Conservation (phyloP, 2,888 invertebrate genomes). For the Eucera pruinosa region DNA sequence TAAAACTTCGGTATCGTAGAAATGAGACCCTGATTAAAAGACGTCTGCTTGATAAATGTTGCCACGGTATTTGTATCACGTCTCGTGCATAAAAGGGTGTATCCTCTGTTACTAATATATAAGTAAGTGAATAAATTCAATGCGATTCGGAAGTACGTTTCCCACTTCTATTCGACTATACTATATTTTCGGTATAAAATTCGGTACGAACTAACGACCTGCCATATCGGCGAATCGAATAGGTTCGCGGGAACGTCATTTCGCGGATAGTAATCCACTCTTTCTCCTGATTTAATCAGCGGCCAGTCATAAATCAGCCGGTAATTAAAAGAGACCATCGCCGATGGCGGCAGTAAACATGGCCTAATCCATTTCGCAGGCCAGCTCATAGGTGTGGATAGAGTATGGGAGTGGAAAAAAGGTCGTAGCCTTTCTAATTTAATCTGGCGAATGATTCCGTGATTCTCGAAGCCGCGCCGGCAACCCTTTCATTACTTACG, state of each 20-base stretch:
- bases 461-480: conserved; percentile 81
- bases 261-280: conserved; percentile 59
- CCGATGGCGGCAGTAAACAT: conserved; percentile 70
- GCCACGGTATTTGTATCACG: too few relatives aligned
- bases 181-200: too few relatives aligned
- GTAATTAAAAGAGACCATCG: conserved; percentile 79
- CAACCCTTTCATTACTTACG: conserved; percentile 84
- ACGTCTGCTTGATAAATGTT: too few relatives aligned
- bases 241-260: conserved; percentile 54
- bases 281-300: conserved; percentile 59
- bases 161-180: too few relatives aligned
- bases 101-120: too few relatives aligned
- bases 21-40: too few relatives aligned
- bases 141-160: too few relatives aligned
- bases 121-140: too few relatives aligned
- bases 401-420: conserved; percentile 71
- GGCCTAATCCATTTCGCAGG: conserved; percentile 78
- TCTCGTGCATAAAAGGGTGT: too few relatives aligned
- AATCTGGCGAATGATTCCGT: conserved; percentile 84
- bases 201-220: too few relatives aligned
- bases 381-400: conserved; percentile 51
- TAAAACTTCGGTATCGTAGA: too few relatives aligned
- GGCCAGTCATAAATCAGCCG: conserved; percentile 75
- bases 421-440: conserved; percentile 84
- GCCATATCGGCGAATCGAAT: conserved; percentile 30